Conservation (phyloP, 2,888 invertebrate genomes). For the Drosophila seclusa region DNA sequence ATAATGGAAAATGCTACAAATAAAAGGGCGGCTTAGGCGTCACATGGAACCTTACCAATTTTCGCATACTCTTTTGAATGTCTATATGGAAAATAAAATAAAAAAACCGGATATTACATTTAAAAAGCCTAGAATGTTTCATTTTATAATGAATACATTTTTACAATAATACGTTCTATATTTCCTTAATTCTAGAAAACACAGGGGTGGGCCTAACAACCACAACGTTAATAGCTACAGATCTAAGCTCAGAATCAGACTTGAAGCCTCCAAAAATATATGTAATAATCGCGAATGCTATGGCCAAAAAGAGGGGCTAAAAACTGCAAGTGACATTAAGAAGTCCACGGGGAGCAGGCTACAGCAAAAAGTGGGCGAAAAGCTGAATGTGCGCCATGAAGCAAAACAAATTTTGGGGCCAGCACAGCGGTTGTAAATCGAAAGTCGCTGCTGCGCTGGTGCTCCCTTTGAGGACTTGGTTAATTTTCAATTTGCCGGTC, state of each 20-base stretch:
- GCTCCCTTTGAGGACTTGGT: slow-evolving; percentile 46
- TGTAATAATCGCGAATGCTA: slow-evolving; percentile 23
- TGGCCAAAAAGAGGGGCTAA: slow-evolving; percentile 21
- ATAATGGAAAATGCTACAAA: slow-evolving; percentile 15
- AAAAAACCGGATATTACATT: neutral
- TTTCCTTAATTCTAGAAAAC: neutral
- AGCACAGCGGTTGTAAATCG: slow-evolving; percentile 42
- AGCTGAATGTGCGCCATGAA: slow-evolving; percentile 25
- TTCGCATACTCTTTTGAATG: slow-evolving; percentile 20
- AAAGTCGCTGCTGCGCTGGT: slow-evolving; percentile 22
- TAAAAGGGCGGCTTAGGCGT: slow-evolving; percentile 4
- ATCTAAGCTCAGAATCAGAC: slow-evolving; percentile 8
- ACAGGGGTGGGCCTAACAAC: neutral
- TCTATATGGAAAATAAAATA: neutral
- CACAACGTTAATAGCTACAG: neutral
- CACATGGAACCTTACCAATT: neutral
- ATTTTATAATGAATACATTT: neutral
- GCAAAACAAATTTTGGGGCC: slow-evolving; percentile 37
- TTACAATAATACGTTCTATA: neutral
- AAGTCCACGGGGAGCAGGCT: slow-evolving; percentile 51
- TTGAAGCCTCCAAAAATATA: slow-evolving; percentile 13
- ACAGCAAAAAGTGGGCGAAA: slow-evolving; percentile 20
- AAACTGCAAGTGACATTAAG: slow-evolving; percentile 65
- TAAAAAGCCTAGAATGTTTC: neutral
- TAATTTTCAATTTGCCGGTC: slow-evolving; percentile 73